phyloP scores from a whole-genome alignment of 2,113 vertebrate species.

The Noctilio leporinus region DNA sequence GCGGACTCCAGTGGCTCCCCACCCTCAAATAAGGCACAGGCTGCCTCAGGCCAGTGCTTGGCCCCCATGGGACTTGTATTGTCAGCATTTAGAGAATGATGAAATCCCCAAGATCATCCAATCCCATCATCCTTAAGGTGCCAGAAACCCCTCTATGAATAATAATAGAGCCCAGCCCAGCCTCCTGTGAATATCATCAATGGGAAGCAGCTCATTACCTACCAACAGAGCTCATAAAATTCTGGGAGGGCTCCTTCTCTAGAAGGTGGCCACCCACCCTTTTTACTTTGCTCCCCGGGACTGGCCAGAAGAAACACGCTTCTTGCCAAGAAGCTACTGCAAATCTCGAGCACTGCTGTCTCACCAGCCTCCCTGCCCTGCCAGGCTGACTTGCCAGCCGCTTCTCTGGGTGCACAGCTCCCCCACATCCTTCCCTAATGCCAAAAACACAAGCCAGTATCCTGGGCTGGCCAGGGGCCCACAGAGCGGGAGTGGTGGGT shows the following conservation, averaged over 20 bases:
- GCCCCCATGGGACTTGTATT: neutral
- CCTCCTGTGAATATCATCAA: neutral
- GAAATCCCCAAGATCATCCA: neutral
- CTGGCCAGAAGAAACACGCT: neutral
- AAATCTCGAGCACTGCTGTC: neutral
- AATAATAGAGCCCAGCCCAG: neutral
- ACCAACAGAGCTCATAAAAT: neutral
- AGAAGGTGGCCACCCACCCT: neutral
- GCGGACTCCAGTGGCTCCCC: neutral
- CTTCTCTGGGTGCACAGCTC: neutral
- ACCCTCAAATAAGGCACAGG: neutral
- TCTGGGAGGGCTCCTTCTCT: neutral
- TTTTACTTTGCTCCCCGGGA: neutral
- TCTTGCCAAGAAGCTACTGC: neutral
- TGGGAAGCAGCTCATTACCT: neutral
- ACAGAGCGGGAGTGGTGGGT: accelerated
- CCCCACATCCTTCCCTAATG: neutral
- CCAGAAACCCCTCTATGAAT: neutral
- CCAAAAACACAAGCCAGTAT: neutral
- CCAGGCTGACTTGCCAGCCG: neutral
- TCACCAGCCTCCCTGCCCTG: neutral
- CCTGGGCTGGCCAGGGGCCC: neutral
- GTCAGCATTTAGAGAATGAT: neutral
- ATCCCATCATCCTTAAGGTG: neutral
- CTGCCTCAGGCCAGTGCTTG: neutral